Evolutionary conservation across 2,113 vertebrate species (phyloP).

Genomic region (Trogon melanurus): DNA sequence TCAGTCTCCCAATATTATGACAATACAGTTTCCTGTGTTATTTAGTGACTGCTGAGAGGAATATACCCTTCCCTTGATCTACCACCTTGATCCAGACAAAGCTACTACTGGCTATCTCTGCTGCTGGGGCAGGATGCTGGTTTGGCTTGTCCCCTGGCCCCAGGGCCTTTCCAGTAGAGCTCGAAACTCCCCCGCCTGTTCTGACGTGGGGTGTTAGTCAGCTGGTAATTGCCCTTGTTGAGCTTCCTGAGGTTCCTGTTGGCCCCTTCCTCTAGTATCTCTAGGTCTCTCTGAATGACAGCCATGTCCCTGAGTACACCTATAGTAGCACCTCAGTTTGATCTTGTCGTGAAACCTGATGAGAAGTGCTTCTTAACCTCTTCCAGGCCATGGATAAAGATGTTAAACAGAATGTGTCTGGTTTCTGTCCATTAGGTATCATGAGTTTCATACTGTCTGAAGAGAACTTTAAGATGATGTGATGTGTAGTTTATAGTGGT

Average conservation of each 20-base stretch:
- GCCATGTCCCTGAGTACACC: too few relatives aligned
- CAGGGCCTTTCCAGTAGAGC: background rate
- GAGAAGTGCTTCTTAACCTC: background rate
- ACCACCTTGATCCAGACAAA: background rate
- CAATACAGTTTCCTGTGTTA: background rate
- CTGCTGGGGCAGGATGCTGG: background rate
- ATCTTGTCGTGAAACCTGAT: background rate
- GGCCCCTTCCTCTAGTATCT: background rate
- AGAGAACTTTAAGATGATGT: background rate
- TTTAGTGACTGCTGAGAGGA: background rate
- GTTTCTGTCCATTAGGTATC: background rate
- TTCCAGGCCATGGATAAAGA: background rate
- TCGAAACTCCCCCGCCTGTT: too few relatives aligned
- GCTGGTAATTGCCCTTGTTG: background rate
- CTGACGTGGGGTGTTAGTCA: background rate
- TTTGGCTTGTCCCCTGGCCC: background rate
- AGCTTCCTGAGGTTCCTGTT: background rate
- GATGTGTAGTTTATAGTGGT: constrained; percentile 2
- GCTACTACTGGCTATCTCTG: background rate
- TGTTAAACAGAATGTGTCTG: background rate
- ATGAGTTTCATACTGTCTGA: background rate
- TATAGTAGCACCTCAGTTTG: background rate
- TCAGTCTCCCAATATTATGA: background rate
- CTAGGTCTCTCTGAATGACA: background rate
- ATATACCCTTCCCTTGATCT: background rate